A percentile compares a stretch with the other conserved stretches of the same genome.
phyloP scores from a whole-genome alignment of 1,140 invertebrate genomes.

The Aphidius gifuensis region DNA sequence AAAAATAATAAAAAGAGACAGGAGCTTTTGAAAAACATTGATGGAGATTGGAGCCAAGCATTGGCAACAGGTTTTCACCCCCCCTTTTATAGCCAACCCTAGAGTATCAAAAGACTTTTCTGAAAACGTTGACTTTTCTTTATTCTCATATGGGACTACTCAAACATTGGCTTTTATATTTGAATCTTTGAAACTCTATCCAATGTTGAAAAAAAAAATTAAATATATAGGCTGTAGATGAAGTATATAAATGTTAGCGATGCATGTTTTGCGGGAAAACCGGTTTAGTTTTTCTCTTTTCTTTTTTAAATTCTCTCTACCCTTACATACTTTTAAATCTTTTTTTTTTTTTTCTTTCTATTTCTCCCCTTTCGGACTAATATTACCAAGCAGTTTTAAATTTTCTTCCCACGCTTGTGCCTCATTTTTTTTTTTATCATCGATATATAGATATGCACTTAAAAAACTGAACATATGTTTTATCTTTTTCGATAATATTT shows the following conservation, averaged over 20 bases:
- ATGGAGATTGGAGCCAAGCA: conserved; percentile 19
- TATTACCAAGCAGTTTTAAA: conserved; percentile 29
- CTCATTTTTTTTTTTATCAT: conserved; percentile 17
- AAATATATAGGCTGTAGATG: too few species aligned
- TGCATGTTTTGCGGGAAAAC: conserved; percentile 44
- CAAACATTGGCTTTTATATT: too few species aligned
- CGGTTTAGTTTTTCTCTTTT: conserved; percentile 37
- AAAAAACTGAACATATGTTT: too few species aligned
- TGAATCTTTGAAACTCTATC: too few species aligned
- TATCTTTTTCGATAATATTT: too few species aligned
- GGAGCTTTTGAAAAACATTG: conserved; percentile 10
- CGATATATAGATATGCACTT: conserved; percentile 1
- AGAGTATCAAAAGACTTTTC: conserved; percentile 37
- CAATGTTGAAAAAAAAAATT: too few species aligned
- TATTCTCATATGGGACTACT: too few species aligned
- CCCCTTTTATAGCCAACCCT: conserved; percentile 26
- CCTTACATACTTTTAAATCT: not conserved
- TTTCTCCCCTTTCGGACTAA: conserved; percentile 14
- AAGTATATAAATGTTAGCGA: conserved; percentile 16
- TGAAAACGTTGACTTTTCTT: conserved; percentile 32
- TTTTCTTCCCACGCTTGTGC: conserved; percentile 30
- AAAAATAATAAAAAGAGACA: conserved; percentile 1
- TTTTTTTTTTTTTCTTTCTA: conserved; percentile 11
- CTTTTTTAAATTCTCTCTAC: conserved; percentile 25
- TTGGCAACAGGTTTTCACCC: conserved; percentile 49